These are phyloP conservation scores for Lithophane semibrunnea DNA, from an alignment of 2,888 invertebrate genomes.

Conservation along the genomic window DNA sequence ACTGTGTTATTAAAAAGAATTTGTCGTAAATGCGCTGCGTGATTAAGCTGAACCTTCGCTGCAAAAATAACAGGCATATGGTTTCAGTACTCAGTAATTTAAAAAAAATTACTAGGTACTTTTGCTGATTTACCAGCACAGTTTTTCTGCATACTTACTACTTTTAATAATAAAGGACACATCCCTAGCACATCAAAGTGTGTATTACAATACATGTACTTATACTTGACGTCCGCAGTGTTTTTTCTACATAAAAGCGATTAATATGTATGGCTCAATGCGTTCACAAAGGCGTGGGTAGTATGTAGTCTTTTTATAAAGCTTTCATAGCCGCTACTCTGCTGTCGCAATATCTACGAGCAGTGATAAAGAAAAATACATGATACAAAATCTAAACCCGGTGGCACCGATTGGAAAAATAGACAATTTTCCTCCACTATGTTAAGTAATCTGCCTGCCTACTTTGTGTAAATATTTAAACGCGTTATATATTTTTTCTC, in stretches of 20 bases:
- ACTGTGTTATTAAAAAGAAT: constrained; percentile 39
- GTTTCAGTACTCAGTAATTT: too few relatives aligned
- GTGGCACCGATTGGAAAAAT: constrained; percentile 45
- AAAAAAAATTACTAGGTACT: neutral
- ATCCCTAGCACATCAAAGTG: constrained; percentile 35
- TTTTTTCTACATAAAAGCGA: constrained; percentile 78
- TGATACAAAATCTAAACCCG: constrained; percentile 44
- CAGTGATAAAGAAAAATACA: constrained; percentile 69
- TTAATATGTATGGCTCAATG: constrained; percentile 80
- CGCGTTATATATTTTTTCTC: too few relatives aligned
- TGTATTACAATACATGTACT: constrained; percentile 21
- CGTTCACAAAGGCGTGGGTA: constrained; percentile 79
- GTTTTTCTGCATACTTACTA: neutral
- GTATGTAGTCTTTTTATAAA: constrained; percentile 79
- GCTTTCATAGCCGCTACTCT: constrained; percentile 69
- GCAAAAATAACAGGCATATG: neutral
- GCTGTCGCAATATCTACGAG: constrained; percentile 66
- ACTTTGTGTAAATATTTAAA: constrained; percentile 47
- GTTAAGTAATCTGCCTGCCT: constrained; percentile 21
- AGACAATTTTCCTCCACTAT: constrained; percentile 33
- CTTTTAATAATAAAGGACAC: constrained; percentile 3
- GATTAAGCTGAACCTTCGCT: neutral
- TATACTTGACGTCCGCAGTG: constrained; percentile 60
- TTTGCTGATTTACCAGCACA: neutral
- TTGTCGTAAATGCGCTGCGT: neutral